phyloP scores from a whole-genome alignment of 30 jellyfish, hydroid and myxozoan species.

The Catostylus mosaicus region DNA sequence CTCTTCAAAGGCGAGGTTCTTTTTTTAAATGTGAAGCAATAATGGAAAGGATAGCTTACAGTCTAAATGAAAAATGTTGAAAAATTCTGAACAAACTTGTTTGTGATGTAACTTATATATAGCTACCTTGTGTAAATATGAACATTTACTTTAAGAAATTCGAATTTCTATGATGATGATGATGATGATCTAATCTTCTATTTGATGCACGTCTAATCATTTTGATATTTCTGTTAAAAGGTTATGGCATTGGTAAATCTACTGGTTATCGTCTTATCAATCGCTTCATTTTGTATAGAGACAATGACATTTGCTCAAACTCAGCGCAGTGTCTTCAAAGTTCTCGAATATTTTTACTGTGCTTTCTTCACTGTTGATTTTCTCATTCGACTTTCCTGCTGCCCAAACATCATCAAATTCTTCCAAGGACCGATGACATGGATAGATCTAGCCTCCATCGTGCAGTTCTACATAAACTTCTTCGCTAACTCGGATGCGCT shows the following conservation, averaged over 20 bases:
- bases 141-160: too few species aligned
- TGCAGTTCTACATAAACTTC: constrained; percentile 89
- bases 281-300: constrained; percentile 94
- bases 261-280: constrained; percentile 83
- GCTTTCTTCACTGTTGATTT: constrained; percentile 92
- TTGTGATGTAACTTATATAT: too few species aligned
- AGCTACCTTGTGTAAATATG: too few species aligned
- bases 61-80: too few species aligned
- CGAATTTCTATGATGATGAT: too few species aligned
- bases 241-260: constrained; percentile 80
- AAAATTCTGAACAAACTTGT: too few species aligned
- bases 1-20: too few species aligned
- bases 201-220: too few species aligned
- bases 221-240: too few species aligned
- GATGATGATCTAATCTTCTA: too few species aligned
- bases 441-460: constrained; percentile 89
- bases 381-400: constrained; percentile 77
- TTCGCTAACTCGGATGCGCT: constrained; percentile 69
- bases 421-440: constrained; percentile 83
- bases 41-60: too few species aligned
- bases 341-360: constrained; percentile 89
- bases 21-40: too few species aligned
- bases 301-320: constrained; percentile 70
- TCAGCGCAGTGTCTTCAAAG: constrained; percentile 48
- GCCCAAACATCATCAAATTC: constrained; percentile 76